Conservation (phyloP, 2,113 vertebrate species). For the Nyctibius bracteatus region DNA sequence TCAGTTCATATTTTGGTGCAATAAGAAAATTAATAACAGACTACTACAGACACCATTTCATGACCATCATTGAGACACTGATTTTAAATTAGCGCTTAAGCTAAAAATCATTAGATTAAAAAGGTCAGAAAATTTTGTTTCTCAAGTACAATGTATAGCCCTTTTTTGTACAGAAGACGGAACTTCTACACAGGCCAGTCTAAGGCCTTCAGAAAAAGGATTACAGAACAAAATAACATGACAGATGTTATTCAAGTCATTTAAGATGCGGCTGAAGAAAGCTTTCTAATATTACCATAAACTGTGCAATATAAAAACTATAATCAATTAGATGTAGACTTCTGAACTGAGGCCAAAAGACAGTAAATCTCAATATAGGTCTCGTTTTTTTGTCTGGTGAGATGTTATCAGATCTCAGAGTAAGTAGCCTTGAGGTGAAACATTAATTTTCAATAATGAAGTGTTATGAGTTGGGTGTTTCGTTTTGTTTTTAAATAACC, state of each 20-base stretch:
- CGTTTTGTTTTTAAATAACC: not conserved
- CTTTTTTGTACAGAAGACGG: not conserved
- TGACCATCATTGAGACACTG: not conserved
- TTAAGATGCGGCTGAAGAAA: not conserved
- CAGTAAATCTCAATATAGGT: not conserved
- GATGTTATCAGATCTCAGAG: not conserved
- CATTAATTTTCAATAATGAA: not conserved
- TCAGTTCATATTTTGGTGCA: not conserved
- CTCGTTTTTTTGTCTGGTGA: not conserved
- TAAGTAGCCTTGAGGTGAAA: not conserved
- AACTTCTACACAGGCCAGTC: not conserved
- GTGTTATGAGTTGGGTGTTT: not conserved
- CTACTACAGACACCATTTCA: not conserved
- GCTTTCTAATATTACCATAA: not conserved
- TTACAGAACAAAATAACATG: not conserved
- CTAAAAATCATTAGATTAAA: not conserved
- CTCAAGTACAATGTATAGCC: accelerated
- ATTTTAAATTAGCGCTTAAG: not conserved
- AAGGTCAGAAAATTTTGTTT: not conserved
- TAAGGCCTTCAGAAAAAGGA: not conserved
- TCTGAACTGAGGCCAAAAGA: not conserved
- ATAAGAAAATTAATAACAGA: not conserved
- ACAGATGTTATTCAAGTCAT: not conserved
- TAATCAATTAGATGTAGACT: not conserved
- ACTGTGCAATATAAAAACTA: not conserved